Base-by-base conservation (phyloP, 2,113 vertebrate genomes). In the Syngnathus typhle region DNA sequence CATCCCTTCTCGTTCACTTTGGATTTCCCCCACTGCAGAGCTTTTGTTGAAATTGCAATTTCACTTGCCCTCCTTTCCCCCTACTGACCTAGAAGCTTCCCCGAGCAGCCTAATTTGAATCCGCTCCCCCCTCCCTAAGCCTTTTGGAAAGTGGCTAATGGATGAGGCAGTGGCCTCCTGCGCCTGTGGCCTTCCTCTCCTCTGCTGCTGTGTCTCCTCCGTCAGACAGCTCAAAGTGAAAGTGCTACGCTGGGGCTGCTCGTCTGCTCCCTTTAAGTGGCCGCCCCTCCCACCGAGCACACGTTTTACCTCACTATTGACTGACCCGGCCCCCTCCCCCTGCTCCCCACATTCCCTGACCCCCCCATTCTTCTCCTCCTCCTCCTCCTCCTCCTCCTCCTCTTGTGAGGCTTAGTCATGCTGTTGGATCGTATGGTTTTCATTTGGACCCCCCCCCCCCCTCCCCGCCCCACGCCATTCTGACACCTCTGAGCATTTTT, bases 391-490 rank as follows among this genome's bases (percentile, higher is more conserved):
- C n/a, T n/a, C n/a, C 59, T 60, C 68, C 77, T 64, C 65, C 61
- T 66, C 80, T 49, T 39, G 80, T 71, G 72, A 83, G 72, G 84
- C 81, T 87, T 87, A 87, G 86, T 88, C 89, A 90, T 89, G 84
- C 83, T 75, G 73, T 86, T 71, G 75, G 77, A 82, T 79, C 85
- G 82, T 86, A 83, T 91, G 89, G 81, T 90, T 89, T 85, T 85
- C 81, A 90, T 89, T 88, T 83, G 38, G 71, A 67, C 81, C 71
- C 80, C 78, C 78, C 83, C 82, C 79, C 82, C 78, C 32, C 82
- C 76, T 6, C 13, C 32, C 82, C 76, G 69, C 69, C 69, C 4
- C 13, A 47, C 15, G 5, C 75, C 41, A 62, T 76, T 82, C 74
- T 64, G 56, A 19, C 65, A 56, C 67, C 79, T 85, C 75, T 64